A percentile compares a stretch with the other conserved stretches of the same genome.
Evolutionary conservation across 2,888 invertebrate genomes (phyloP).

Genomic region (Zhengitettix transpicula): DNA sequence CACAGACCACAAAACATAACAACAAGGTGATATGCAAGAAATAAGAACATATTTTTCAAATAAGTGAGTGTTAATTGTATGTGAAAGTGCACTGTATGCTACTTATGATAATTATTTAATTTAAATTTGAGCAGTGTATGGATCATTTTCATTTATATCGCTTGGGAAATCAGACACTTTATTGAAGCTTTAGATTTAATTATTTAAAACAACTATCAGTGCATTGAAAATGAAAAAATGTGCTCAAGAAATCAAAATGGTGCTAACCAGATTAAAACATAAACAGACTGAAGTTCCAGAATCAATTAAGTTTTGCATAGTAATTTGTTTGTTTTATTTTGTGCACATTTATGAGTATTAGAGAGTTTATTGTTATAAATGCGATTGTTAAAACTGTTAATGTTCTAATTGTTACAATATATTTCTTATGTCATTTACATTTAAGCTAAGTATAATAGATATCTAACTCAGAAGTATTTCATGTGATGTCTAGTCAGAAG

Average conservation of each 20-base stretch:
- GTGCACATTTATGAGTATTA: no score
- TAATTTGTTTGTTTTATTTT: background rate
- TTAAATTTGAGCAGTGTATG: background rate
- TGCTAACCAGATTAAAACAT: slow-evolving; percentile 9
- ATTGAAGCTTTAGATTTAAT: background rate
- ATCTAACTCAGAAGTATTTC: no score
- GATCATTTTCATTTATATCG: background rate
- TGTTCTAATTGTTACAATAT: background rate
- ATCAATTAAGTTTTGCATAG: background rate
- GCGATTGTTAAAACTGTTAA: background rate
- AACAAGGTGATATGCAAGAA: background rate
- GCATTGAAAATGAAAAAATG: slow-evolving; percentile 8
- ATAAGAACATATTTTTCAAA: background rate
- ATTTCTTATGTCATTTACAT: background rate
- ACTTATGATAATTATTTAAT: background rate
- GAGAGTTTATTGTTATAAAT: background rate
- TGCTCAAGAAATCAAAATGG: slow-evolving; percentile 15
- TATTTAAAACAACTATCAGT: background rate
- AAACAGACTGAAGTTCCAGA: background rate
- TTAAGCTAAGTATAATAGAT: background rate
- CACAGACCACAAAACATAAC: background rate
- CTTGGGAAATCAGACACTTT: background rate
- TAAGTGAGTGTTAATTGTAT: background rate
- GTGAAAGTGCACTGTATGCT: background rate
- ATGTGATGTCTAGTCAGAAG: no score